phyloP scores from a whole-genome alignment of 2,888 invertebrate genomes.

The Aquatica leii region DNA sequence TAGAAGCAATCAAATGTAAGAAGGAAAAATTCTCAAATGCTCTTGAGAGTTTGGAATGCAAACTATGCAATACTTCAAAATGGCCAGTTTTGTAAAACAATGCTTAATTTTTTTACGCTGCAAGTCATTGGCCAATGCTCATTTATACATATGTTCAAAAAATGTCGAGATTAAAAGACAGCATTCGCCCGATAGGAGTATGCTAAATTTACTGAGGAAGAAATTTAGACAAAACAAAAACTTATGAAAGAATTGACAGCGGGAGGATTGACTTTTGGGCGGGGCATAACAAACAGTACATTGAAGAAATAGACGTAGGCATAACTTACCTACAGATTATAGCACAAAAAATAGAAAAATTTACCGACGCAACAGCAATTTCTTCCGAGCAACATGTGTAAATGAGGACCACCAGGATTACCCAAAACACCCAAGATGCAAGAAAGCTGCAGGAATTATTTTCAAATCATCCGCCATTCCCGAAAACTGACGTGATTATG shows the following conservation, averaged over 20 bases:
- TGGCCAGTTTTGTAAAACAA: neutral
- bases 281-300: conserved; percentile 30
- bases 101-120: neutral
- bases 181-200: neutral
- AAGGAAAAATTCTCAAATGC: neutral
- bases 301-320: conserved; percentile 31
- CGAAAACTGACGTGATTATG: conserved; percentile 5
- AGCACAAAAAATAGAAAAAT: conserved; percentile 27
- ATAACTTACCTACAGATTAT: conserved; percentile 28
- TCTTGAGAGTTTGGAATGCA: neutral
- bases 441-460: conserved; percentile 5
- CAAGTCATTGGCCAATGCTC: neutral
- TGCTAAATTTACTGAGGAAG: conserved; percentile 6
- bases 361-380: conserved; percentile 8
- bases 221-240: neutral
- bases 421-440: neutral
- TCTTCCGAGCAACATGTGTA: conserved; percentile 36
- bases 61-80: neutral
- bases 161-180: conserved; percentile 4
- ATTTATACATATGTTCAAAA: neutral
- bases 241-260: neutral
- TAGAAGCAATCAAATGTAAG: neutral
- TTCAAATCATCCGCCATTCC: conserved; percentile 9
- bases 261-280: conserved; percentile 17
- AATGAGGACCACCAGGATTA: conserved; percentile 30